Conservation (phyloP, 2,888 invertebrate species). For the Himalopsyche tibetana region DNA sequence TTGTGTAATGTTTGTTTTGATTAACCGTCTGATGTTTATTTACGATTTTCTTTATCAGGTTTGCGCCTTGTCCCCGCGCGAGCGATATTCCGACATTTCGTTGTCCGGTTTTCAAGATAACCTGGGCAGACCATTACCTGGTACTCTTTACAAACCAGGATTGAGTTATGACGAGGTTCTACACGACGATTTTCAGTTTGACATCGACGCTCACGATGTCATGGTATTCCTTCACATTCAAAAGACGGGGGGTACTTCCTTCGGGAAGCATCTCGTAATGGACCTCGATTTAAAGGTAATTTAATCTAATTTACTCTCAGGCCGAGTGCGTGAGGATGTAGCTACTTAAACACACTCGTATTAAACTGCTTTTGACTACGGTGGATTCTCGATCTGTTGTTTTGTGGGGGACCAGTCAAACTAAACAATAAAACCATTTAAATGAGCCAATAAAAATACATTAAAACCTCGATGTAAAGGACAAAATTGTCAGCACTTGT, state of each 20-base stretch:
- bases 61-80: constrained; percentile 84
- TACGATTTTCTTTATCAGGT: constrained; percentile 74
- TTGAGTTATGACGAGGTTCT: constrained; percentile 91
- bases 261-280: constrained; percentile 96
- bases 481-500: too few species aligned
- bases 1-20: constrained; percentile 53
- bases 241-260: constrained; percentile 98
- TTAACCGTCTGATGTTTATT: constrained; percentile 55
- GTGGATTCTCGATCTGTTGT: too few species aligned
- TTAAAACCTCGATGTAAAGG: too few species aligned
- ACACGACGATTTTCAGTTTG: constrained; percentile 91
- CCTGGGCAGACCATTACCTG: constrained; percentile 76
- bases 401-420: too few species aligned
- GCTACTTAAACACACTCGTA: too few species aligned
- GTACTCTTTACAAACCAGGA: constrained; percentile 79
- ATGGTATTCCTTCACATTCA: constrained; percentile 99
- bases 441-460: too few species aligned
- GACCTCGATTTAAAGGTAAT: constrained; percentile 88
- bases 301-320: background rate
- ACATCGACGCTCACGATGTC: constrained; percentile 95
- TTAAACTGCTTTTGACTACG: too few species aligned
- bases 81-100: constrained; percentile 75
- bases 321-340: too few species aligned
- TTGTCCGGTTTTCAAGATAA: constrained; percentile 76
- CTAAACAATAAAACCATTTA: too few species aligned